Percentiles rank a stretch among this genome's conserved stretches.
phyloP scores from a whole-genome alignment of 2,797 vertebrate genomes.

The Brachyrhaphis roseni region DNA sequence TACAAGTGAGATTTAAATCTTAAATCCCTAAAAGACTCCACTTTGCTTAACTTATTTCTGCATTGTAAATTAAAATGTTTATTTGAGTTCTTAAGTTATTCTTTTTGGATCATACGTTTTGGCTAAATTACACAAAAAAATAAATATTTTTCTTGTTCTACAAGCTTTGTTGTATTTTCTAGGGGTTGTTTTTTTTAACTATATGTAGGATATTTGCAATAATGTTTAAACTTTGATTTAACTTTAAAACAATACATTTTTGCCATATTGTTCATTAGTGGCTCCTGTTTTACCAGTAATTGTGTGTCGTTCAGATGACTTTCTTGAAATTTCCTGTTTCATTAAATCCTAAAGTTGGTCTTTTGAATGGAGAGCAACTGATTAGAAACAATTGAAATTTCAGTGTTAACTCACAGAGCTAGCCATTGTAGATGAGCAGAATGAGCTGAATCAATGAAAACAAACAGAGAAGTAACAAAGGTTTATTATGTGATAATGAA shows the following conservation, averaged over 20 bases:
- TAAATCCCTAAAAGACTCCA: neutral
- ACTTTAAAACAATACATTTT: neutral
- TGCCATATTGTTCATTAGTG: too few relatives aligned
- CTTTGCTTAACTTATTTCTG: neutral
- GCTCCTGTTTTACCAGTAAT: neutral
- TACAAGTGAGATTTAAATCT: neutral
- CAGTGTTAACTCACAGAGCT: neutral
- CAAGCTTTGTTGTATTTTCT: neutral
- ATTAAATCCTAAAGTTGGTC: neutral
- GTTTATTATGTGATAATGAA: neutral
- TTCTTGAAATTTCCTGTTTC: neutral
- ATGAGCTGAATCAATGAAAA: neutral
- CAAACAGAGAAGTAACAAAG: neutral
- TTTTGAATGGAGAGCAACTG: neutral
- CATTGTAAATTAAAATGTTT: neutral
- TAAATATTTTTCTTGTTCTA: neutral
- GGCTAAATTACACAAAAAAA: neutral
- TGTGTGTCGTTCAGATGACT: neutral
- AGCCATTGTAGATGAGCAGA: neutral
- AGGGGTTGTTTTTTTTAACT: neutral
- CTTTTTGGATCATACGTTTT: neutral
- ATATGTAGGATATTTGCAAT: neutral
- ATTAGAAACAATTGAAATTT: neutral
- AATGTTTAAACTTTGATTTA: neutral
- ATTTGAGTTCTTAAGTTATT: neutral